Evolutionary conservation across 2,888 invertebrate species (phyloP).

Genomic region (Sycophila texana): DNA sequence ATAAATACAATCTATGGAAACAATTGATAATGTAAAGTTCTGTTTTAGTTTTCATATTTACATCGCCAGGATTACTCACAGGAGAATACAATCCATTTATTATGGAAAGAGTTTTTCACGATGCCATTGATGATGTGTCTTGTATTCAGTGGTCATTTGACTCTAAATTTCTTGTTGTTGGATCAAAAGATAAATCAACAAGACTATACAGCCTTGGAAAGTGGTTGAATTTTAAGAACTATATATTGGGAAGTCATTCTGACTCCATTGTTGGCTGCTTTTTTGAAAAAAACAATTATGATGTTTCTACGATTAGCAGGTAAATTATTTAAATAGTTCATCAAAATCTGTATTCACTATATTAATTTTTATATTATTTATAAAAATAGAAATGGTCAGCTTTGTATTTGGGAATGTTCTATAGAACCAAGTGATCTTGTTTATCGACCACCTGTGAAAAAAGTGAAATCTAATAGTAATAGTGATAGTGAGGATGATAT

Average conservation of each 20-base stretch:
- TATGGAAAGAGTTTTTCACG: constrained; percentile 88
- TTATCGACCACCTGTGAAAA: constrained; percentile 77
- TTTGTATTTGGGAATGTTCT: constrained; percentile 91
- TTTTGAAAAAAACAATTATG: constrained; percentile 90
- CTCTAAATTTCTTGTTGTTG: constrained; percentile 91
- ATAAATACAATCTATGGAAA: constrained; percentile 15
- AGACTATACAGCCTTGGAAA: constrained; percentile 88
- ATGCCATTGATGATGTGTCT: constrained; percentile 88
- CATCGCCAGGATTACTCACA: constrained; percentile 87
- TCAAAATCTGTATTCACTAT: neutral
- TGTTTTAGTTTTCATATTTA: constrained; percentile 86
- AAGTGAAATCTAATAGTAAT: constrained; percentile 65
- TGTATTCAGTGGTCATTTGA: constrained; percentile 95
- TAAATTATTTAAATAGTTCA: constrained; percentile 57
- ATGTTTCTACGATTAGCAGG: constrained; percentile 87
- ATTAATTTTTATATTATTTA: neutral
- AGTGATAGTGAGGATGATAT: constrained; percentile 80
- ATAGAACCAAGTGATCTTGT: constrained; percentile 83
- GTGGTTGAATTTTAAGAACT: constrained; percentile 84
- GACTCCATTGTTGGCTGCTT: constrained; percentile 90
- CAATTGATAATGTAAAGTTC: constrained; percentile 43
- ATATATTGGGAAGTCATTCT: constrained; percentile 88
- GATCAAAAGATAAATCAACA: constrained; percentile 92
- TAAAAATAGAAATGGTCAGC: constrained; percentile 83
- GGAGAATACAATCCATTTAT: constrained; percentile 93